Conservation (phyloP, 2,797 vertebrate genomes). For the Peromyscus aztecus region DNA sequence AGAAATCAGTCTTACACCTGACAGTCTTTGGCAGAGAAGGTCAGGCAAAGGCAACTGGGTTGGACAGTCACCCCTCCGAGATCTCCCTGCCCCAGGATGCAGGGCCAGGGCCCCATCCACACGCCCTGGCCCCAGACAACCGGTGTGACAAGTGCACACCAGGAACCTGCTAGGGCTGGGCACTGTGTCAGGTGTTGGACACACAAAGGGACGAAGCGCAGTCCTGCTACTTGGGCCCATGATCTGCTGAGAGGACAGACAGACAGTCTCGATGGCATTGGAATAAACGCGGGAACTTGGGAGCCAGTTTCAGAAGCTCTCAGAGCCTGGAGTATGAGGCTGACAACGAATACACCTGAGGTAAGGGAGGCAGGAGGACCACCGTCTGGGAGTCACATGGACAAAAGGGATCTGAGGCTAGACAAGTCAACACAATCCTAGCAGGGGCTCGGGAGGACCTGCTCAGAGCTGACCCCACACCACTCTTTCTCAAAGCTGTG, state of each 20-base stretch:
- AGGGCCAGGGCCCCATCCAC: not conserved
- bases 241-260: not conserved
- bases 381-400: fast-evolving
- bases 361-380: not conserved
- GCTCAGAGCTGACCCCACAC: no score
- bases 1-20: not conserved
- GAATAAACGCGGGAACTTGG: not conserved
- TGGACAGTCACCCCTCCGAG: not conserved
- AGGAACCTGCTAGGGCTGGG: not conserved
- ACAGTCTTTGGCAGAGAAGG: not conserved
- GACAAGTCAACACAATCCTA: fast-evolving
- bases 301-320: not conserved
- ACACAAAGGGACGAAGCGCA: not conserved
- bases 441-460: not conserved
- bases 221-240: not conserved
- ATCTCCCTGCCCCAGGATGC: not conserved
- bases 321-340: not conserved
- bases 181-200: not conserved
- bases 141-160: no score
- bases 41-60: not conserved
- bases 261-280: not conserved
- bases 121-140: not conserved
- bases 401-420: not conserved
- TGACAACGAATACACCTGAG: not conserved
- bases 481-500: not conserved